Base-by-base conservation (phyloP, 2,113 vertebrate species). In the Osmerus mordax region DNA sequence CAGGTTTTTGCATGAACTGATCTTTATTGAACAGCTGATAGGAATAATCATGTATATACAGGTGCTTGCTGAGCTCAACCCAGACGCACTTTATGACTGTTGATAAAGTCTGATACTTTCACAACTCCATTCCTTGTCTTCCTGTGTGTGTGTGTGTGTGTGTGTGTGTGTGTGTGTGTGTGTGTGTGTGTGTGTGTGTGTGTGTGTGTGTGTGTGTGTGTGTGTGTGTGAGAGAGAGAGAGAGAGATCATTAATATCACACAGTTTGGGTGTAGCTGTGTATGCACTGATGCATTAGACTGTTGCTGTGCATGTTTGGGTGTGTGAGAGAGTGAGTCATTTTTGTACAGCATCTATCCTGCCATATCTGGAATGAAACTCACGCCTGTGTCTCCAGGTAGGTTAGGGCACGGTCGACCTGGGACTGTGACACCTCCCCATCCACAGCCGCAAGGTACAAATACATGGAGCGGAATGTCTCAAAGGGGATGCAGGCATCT, bases 301-400 rank as follows among this genome's bases (percentile, higher is more conserved):
- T 23, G 73, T 53, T 53, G 16, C n/a, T 18, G 9, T 21, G 29
- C 16, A 36, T 11, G 21, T 32, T 56, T 19, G 47, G n/a, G 19
- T 3, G 2, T 23, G 13, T 60, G 58, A 21, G 1, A 21, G 21
- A 21, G 3, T 63, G 15, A 7, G 28, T 16, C 32, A 36, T 36
- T 36, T 6, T 36, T 36, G 1, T 28, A 28, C 25, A 28, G 25
- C 25, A 28, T 36, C 32, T 7, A 36, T 36, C 32, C 32, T 36
- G 32, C 32, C 32, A 6, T 7, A 55, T 15, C 54, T 55, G 14
- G 54, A 15, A 32, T 19, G 55, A 8, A 76, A 88, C 90, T 91
- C 78, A 91, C 89, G 90, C 76, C 79, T 90, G 87, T 8, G 84
- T 83, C 75, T 92, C 88, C 75, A 91, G 89, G 85, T 89, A 88